Conservation (phyloP, 2,113 vertebrate genomes). For the Myrmecobius fasciatus region DNA sequence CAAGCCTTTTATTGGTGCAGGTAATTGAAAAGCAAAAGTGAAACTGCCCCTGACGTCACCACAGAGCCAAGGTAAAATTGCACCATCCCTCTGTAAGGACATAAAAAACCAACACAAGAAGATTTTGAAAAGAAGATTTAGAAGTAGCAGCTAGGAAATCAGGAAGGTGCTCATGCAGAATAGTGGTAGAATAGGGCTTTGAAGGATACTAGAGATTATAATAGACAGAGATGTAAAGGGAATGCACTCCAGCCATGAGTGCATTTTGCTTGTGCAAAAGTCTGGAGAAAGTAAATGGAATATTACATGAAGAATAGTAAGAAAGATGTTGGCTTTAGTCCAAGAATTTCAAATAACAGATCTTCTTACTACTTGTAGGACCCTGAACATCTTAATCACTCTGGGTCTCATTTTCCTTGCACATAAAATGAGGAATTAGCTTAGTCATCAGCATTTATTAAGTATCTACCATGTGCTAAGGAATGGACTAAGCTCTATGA, state of each 20-base stretch:
- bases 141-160: not conserved
- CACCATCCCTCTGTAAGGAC: not conserved
- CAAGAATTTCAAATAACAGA: not conserved
- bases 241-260: not conserved
- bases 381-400: not conserved
- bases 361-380: not conserved
- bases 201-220: not conserved
- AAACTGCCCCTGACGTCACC: not conserved
- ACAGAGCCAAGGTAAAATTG: not conserved
- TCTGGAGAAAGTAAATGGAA: not conserved
- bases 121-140: not conserved
- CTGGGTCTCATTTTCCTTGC: not conserved
- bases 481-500: not conserved
- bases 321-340: not conserved
- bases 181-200: not conserved
- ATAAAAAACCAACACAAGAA: not conserved
- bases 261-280: not conserved
- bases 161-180: not conserved
- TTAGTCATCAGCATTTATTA: not conserved
- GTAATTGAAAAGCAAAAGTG: not conserved
- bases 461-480: not conserved
- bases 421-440: not conserved
- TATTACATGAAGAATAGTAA: not conserved
- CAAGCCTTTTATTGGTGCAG: not conserved
- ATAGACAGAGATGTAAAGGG: not conserved